Evolutionary conservation across 2,888 invertebrate genomes (phyloP), one percentile per base, ranked within the genome.

Genomic region (Sphaerophoria taeniata): DNA sequence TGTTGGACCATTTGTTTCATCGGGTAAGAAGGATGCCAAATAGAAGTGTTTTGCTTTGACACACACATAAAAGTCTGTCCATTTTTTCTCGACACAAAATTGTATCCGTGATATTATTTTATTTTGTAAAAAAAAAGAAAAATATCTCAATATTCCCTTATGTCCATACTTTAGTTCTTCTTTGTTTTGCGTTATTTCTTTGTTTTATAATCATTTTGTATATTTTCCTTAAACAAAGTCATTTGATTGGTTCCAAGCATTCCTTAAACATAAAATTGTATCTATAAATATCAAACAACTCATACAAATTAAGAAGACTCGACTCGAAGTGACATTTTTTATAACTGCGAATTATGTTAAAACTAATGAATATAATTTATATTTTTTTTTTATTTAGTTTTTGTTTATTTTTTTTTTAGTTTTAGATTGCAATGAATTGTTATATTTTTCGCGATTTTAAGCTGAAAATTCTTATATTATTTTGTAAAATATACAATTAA

Each of bases 1-100:
- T 92, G 98, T 99, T 78, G 94, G 95, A 87, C 95, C 95, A 75
- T 93, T 95, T 89, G 92, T 92, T 72, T 91, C 92, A 88, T 92
- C 92, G 88, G 92, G 92, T 92, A 92, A 92, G 91, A 90, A 89
- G 78, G 90, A 90, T 88, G 89, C 89, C 88, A 90, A 89, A 88
- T 88, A 89, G 24, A 24, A 24, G 87, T 71, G 75, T 71, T 53
- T 63, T 53, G 74, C 70, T 58, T 58, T 49, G 45, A 33, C n/a
- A 47, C 12, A 61, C 0, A 31, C 5, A n/a, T 61, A 72, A 65
- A 65, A 74, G 60, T 55, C 36, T 76, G 70, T 69, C 76, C 60
- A 49, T 67, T 75, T 58, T 47, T 75, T 58, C 39, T 49, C 14
- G 47, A 47, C 69, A 69, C 49, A 58, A 45, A 67, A 72, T 49